Conservation (phyloP, 2,113 vertebrate genomes). For the Alouatta palliata region DNA sequence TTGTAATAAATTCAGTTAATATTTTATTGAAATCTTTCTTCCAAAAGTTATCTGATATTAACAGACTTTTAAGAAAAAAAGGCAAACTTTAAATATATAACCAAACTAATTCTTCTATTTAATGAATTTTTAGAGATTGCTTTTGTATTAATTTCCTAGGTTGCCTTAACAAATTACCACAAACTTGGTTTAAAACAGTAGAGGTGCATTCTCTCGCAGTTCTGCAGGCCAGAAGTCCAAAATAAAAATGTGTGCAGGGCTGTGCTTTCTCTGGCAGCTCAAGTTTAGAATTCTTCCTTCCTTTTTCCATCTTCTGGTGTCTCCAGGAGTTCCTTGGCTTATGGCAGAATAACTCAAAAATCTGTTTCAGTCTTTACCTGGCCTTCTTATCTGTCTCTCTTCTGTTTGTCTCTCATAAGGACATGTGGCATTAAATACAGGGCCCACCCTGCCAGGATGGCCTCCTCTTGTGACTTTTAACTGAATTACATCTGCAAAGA, state of each 20-base stretch:
- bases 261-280: not conserved
- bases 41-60: not conserved
- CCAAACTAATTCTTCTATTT: not conserved
- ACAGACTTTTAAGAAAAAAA: not conserved
- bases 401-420: not conserved
- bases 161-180: not conserved
- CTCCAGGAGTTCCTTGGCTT: not conserved
- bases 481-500: not conserved
- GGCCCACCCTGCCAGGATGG: not conserved
- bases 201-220: not conserved
- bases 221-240: not conserved
- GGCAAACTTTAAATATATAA: not conserved
- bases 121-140: not conserved
- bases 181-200: not conserved
- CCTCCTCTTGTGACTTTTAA: not conserved
- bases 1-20: not conserved
- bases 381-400: not conserved
- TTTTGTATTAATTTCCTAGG: not conserved
- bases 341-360: not conserved
- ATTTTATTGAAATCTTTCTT: slow-evolving; percentile 16
- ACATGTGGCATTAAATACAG: not conserved
- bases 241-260: not conserved
- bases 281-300: not conserved
- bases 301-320: not conserved
- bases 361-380: not conserved